Evolutionary conservation across 2,797 vertebrate genomes (phyloP), one percentile per base, ranked within the genome.

Genomic region (Benthosema pterotum): DNA sequence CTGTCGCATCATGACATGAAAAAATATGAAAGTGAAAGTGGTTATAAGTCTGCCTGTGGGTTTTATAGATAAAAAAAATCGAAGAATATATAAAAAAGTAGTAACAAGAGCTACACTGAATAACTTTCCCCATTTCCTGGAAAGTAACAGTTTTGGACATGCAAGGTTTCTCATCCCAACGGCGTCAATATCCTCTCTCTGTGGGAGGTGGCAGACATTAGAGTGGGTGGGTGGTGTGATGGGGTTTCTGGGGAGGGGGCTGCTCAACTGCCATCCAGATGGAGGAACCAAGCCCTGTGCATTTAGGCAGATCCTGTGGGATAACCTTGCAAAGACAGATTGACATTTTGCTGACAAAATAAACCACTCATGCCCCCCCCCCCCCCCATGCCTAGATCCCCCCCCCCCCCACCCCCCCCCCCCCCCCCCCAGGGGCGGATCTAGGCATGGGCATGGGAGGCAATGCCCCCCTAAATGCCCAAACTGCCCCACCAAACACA

Each of bases 291-390:
- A 83, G 83, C 79, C 68, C 53, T 72, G 75, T 82, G 85, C 82
- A 87, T 90, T 89, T 87, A 84, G 83, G 69, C 70, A 88, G 88
- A 87, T 87, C 89, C 86, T 87, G 80, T 79, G 80, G 86, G 88
- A 90, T 90, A 89, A 89, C 88, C 83, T 85, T 68, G 74, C 71
- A 83, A 82, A 86, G 85, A 86, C 88, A 84, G 84, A 88, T 89
- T 88, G 89, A 82, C 83, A 88, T 90, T 90, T 88, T 88, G 90
- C 87, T 90, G 88, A 91, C 85, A 79, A 87, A 87, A 88, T 87
- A 88, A 85, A 85, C 83, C 73, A 75, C 71, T 82, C 67, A 69
- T 63, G 78, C 86, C 75, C 52, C 54, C 71, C 76, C 69, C 74
- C 60, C 62, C 57, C 42, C 13, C 15, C 28, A n/a, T n/a, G n/a